Base-by-base conservation (phyloP, 2,888 invertebrate species). In the Tetragonula carbonaria region DNA sequence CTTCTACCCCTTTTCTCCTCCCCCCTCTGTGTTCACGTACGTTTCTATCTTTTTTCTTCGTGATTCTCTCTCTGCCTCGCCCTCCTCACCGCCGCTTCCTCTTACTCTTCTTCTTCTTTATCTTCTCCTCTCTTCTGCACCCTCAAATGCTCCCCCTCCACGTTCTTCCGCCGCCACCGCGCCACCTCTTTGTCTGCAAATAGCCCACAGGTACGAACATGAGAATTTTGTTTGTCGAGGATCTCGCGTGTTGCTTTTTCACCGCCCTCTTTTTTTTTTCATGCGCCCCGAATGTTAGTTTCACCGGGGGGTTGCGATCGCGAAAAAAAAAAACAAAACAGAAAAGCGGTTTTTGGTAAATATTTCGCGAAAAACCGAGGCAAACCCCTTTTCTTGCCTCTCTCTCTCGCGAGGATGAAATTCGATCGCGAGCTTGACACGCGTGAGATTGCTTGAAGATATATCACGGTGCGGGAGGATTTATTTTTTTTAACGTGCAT, bases 131-230 rank as follows among this genome's bases (percentile, higher is more conserved):
- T 82, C 78, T 80, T 82, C 82, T 79, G 83, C 88, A 70, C 82
- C 82, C 86, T 86, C 90, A 89, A 89, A 89, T 90, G 87, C 88
- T 90, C 85, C 75, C 86, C 76, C 87, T 86, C 88, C 91, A 87
- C 84, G 89, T 90, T 84, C 86, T 85, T 88, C 89, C 88, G 89
- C 87, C 90, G 86, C 90, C 91, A 87, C 91, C 91, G 87, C 88
- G 90, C 87, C 87, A 90, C 86, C 89, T 91, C 90, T 92, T 93
- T 90, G 91, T 93, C 94, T 93, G 92, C 62, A 90, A 91, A 84
- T 76, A 89, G 90, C 86, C 83, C 77, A 79, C 82, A 87, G 78
- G 67, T 70, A 85, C 80, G 80, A 65, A 87, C 68, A 78, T 88
- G 74, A 88, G 79, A 84, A 81, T 87, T 59, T 89, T 85, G 84